Base-by-base conservation (phyloP, 2,888 invertebrate species). In the Phyllotreta cruciferae region DNA sequence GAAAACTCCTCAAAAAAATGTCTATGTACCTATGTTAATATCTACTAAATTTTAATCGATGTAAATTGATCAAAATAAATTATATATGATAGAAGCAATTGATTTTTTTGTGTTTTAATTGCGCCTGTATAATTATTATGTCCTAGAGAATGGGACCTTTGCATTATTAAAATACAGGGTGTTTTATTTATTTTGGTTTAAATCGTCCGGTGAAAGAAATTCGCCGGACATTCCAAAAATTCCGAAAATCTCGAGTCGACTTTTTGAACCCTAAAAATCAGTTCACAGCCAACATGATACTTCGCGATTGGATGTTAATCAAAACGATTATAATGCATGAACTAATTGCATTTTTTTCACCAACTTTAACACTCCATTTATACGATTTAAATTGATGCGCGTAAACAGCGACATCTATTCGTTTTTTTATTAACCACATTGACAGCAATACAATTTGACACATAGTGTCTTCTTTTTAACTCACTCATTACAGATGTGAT, bases 11-110 rank as follows among this genome's bases (percentile, higher is more conserved):
- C 13, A 42, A 45, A 53, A 61, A 36, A 56, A 14, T 58, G 50
- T n/a, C n/a, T 66, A 52, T 65, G 24, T 24, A 24, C 24, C 24
- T 24, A 53, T 67, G 66, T 69, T 63, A 67, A 67, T 61, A 24
- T 24, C 24, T 24, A 60, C 64, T 37, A 52, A 37, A 52, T 13
- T 41, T 35, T 50, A 35, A 44, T 61, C 39, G 42, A 61, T 61
- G 55, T 54, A 55, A 54, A 37, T 44, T 67, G 66, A 69, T 69
- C 71, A 71, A 69, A 71, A 71, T 71, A 71, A 71, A 71, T 71
- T 63, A 69, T 65, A 66, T n/a, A n/a, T n/a, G n/a, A n/a, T 67
- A 54, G 55, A 61, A 49, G 67, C 67, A 67, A 57, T 58, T 42
- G 34, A 56, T 52, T 13, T 35, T 36, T 13, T 9, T 49, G 60